Evolutionary conservation across 2,113 vertebrate genomes (phyloP).

Genomic region (Pagrus major): DNA sequence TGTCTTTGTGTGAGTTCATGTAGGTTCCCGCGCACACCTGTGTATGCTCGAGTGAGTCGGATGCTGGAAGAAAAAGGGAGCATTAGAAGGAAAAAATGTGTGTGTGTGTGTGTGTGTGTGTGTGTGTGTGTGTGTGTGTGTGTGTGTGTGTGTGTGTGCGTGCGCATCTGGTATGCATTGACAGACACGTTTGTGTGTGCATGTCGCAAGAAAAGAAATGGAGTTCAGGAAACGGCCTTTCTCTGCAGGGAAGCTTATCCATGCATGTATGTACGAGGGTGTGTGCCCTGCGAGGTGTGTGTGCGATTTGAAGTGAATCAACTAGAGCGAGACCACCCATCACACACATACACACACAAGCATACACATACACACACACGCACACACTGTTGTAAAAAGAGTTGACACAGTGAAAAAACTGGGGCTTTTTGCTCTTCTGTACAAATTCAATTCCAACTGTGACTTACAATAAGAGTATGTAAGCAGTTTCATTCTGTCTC

Average conservation of each 20-base stretch:
- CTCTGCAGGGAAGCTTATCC: constrained; percentile 51
- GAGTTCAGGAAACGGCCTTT: constrained; percentile 38
- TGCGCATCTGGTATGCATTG: neutral
- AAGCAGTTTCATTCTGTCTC: constrained; percentile 56
- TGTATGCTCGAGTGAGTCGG: constrained; percentile 1
- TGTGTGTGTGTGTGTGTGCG: neutral
- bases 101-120: neutral
- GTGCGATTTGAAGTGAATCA: constrained; percentile 47
- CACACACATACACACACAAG: constrained; percentile 3
- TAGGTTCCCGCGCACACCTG: constrained; percentile 10
- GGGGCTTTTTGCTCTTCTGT: constrained; percentile 55
- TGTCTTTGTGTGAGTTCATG: constrained; percentile 28
- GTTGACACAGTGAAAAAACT: constrained; percentile 63
- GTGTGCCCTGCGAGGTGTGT: constrained; percentile 31
- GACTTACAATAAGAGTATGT: constrained; percentile 57
- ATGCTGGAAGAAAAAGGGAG: constrained; percentile 2
- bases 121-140: constrained; percentile 18
- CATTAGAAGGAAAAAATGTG: neutral
- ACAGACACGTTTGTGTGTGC: constrained; percentile 38
- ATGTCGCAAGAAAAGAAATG: constrained; percentile 26
- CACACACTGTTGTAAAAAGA: constrained; percentile 33
- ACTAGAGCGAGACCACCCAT: constrained; percentile 66
- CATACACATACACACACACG: neutral
- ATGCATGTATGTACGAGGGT: constrained; percentile 22
- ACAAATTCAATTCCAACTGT: constrained; percentile 65